A percentile compares a stretch with the other conserved stretches of the same genome.
Evolutionary conservation across 2,888 invertebrate species (phyloP).

Genomic region (Petrophora chlorosata): DNA sequence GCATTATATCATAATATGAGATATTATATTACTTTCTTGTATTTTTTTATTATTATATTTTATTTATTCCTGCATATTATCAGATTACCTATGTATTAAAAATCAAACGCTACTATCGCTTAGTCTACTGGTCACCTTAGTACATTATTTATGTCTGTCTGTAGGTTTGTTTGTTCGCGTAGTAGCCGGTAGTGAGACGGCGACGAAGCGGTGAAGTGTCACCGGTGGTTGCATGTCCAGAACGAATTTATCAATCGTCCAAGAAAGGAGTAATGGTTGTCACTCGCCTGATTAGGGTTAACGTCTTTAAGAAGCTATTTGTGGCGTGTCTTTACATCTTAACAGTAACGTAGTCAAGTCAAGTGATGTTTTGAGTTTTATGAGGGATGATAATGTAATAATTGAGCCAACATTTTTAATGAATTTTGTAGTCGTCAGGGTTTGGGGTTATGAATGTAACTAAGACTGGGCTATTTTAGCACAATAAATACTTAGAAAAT

Average conservation of each 20-base stretch:
- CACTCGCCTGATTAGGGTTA: constrained; percentile 38
- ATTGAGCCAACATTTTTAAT: constrained; percentile 4
- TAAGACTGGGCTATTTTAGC: too few relatives aligned
- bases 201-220: constrained; percentile 67
- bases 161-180: constrained; percentile 7
- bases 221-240: constrained; percentile 80
- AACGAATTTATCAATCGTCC: constrained; percentile 76
- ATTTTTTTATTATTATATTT: too few relatives aligned
- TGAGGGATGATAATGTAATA: constrained; percentile 8
- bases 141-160: constrained; percentile 2
- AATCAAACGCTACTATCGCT: background rate
- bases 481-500: too few relatives aligned
- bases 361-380: constrained; percentile 2
- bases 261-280: constrained; percentile 69
- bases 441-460: too few relatives aligned
- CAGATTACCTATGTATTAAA: too few relatives aligned
- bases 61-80: too few relatives aligned
- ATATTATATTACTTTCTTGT: too few relatives aligned
- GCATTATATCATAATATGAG: too few relatives aligned
- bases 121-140: background rate
- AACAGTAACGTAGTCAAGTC: constrained; percentile 5
- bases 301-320: constrained; percentile 21
- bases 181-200: constrained; percentile 28
- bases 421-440: background rate
- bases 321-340: constrained; percentile 2